Evolutionary conservation across 1,140 invertebrate species (phyloP).

Genomic region (Cyphomyrmex costatus): DNA sequence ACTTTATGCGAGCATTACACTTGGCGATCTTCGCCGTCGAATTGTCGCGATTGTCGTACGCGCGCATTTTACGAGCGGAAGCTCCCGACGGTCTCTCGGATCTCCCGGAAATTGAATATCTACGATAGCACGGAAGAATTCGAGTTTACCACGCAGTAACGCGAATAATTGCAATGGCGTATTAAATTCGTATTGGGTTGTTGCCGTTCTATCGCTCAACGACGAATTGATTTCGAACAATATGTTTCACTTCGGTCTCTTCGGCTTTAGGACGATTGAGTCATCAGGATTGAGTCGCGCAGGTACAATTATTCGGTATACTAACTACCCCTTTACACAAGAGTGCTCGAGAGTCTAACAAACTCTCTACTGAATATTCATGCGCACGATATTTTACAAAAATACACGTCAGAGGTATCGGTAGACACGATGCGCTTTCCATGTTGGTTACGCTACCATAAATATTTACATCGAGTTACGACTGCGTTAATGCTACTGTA

Average conservation of each 20-base stretch:
- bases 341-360: slow-evolving; percentile 47
- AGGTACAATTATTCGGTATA: slow-evolving; percentile 6
- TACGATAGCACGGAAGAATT: slow-evolving; percentile 33
- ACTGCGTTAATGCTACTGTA: slow-evolving; percentile 26
- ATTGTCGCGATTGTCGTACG: slow-evolving; percentile 57
- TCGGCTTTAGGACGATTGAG: slow-evolving; percentile 11
- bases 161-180: slow-evolving; percentile 49
- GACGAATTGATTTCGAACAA: background rate
- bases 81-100: background rate
- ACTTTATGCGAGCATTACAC: slow-evolving; percentile 47
- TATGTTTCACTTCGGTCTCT: background rate
- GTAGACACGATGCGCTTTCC: slow-evolving; percentile 38
- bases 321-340: slow-evolving; percentile 33
- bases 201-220: background rate
- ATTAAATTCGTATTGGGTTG: background rate
- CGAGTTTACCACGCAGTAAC: slow-evolving; percentile 50
- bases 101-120: slow-evolving; percentile 24
- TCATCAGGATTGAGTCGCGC: slow-evolving; percentile 7
- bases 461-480: slow-evolving; percentile 44
- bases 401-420: slow-evolving; percentile 14
- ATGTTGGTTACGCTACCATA: slow-evolving; percentile 27
- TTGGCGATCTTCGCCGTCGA: slow-evolving; percentile 29
- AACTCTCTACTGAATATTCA: slow-evolving; percentile 52
- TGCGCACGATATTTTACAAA: slow-evolving; percentile 52
- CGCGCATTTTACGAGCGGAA: slow-evolving; percentile 56